Conservation (phyloP, 2,113 vertebrate species). For the Sceloporus undulatus region DNA sequence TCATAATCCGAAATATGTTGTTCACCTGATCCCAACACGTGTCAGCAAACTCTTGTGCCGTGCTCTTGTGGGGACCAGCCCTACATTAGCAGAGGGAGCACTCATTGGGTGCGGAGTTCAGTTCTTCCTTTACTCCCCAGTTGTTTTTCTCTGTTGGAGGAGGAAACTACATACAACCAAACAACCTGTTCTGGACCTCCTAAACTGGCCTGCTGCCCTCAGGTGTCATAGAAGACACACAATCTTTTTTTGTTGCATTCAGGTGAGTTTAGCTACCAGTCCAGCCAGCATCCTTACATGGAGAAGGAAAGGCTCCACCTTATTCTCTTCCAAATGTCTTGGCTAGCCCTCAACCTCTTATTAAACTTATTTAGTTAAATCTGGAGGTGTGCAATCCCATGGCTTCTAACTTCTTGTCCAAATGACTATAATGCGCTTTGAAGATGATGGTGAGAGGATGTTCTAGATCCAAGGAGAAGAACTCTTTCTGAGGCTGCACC, state of each 20-base stretch:
- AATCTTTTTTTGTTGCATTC: too few species aligned
- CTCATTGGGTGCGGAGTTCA: background rate
- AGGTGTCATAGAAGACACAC: background rate
- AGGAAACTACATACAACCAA: background rate
- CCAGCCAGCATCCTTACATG: background rate
- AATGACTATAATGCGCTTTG: background rate
- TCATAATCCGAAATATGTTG: background rate
- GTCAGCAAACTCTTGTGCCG: background rate
- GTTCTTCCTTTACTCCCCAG: background rate
- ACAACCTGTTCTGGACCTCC: background rate
- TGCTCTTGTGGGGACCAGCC: background rate
- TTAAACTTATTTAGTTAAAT: background rate
- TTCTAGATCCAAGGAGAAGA: background rate
- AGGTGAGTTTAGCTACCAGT: too few species aligned
- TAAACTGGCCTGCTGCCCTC: background rate
- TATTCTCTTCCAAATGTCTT: background rate
- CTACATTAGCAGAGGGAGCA: background rate
- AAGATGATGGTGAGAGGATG: background rate
- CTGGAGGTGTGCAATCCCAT: too few species aligned
- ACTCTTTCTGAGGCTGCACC: background rate
- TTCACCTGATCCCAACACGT: background rate
- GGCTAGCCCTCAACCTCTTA: background rate
- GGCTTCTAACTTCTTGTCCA: background rate
- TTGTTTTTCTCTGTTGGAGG: background rate
- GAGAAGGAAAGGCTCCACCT: background rate